phyloP scores from a whole-genome alignment of 1,140 invertebrate species.

The Aphaenogaster rudis region DNA sequence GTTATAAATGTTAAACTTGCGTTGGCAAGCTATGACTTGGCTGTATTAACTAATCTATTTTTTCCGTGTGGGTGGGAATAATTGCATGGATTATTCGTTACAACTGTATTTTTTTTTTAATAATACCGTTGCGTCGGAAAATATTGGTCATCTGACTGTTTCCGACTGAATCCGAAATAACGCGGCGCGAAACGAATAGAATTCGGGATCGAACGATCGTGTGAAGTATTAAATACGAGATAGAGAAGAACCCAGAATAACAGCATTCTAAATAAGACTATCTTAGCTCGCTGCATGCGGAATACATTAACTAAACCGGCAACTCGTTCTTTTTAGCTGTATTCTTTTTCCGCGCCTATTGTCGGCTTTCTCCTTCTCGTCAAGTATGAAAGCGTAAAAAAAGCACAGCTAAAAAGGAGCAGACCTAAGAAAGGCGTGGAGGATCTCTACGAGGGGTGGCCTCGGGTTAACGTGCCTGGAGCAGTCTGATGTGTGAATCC shows the following conservation, averaged over 20 bases:
- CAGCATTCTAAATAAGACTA: constrained; percentile 14
- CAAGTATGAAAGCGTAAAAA: constrained; percentile 6
- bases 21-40: too few relatives aligned
- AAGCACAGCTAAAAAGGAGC: constrained; percentile 28
- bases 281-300: neutral
- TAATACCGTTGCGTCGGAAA: neutral
- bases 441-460: constrained; percentile 15
- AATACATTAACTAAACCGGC: neutral
- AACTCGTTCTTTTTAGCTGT: constrained; percentile 6
- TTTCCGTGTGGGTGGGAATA: neutral
- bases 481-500: constrained; percentile 54
- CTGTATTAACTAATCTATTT: too few relatives aligned
- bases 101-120: neutral
- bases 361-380: constrained; percentile 3
- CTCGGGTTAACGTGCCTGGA: constrained; percentile 22
- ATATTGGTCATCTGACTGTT: neutral
- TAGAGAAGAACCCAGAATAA: neutral
- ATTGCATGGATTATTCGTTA: neutral
- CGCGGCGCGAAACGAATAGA: neutral
- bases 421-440: neutral
- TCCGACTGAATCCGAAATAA: neutral
- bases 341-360: neutral
- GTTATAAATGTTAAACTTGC: too few relatives aligned
- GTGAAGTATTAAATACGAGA: constrained; percentile 5
- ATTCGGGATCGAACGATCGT: neutral